Base-by-base conservation (phyloP, 2,113 vertebrate species). In the Callithrix jacchus region DNA sequence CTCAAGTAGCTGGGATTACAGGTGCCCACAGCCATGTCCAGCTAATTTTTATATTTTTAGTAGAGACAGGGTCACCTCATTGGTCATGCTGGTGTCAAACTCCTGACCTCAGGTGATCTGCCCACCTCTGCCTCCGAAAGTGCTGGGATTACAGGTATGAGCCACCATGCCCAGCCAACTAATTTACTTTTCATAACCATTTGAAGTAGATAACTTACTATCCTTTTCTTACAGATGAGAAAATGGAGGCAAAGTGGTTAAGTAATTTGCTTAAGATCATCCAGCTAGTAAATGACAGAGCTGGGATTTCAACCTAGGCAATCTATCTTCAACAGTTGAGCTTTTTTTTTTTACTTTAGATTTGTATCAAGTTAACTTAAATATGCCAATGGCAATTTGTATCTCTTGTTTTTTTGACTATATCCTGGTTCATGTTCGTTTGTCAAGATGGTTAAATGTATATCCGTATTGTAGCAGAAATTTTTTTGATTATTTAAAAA, bases 401-500 rank as follows among this genome's bases (percentile, higher is more conserved):
- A 27, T 86, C 23, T 94, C n/a, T 89, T 35, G 9, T 79, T 56
- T 89, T 35, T 73, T 73, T 61, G 2, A 52, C 23, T 21, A 2
- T 80, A 47, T 79, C 42, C 20, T 82, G 84, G 40, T 25, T 77
- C 40, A n/a, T 58, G 45, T 82, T 82, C 79, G 40, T 56, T 52
- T 88, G 49, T 87, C 42, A 47, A 42, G 61, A 56, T 81, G 21
- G 49, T 80, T 97, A 68, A 23, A 54, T 87, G 11, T 77, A 73
- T 85, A 68, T 35, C 25, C 64, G 23, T 93, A 20, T 86, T 89
- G 35, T 76, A 91, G 81, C 89, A 56, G 89, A 45, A 32, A 27
- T 7, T 37, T 52, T 64, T 94, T 94, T 77, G 3, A 52, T 85
- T 92, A 45, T 91, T 94, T 73, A 25, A 91, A 87, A 85, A 89